Base-by-base conservation (phyloP, 2,113 vertebrate genomes). In the Larimichthys polyactis region DNA sequence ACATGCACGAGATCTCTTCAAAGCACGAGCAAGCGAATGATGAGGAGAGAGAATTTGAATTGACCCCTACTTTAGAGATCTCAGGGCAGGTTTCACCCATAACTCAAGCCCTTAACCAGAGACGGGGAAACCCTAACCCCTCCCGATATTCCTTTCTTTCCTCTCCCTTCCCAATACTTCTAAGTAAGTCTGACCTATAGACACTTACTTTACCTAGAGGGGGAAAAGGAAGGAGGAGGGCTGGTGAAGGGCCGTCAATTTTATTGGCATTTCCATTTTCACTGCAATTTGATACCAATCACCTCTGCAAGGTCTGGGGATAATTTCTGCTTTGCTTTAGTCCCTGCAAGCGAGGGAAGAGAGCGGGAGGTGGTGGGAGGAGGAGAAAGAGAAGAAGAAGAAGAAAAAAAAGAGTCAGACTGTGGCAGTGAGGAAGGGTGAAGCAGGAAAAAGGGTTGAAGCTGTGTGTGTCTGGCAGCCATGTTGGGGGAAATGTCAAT, bases 251-350 rank as follows among this genome's bases (percentile, higher is more conserved):
- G 94, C 84, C 83, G 93, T 95, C 95, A 95, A 95, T 96, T 96
- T 96, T 96, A 95, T 96, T 91, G 93, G 93, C 92, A 94, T 96
- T 97, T 96, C 95, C 95, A 97, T 96, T 96, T 96, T 93, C 92
- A 81, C 92, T 94, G 96, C 94, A 96, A 96, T 96, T 94, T 85
- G 95, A 97, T 95, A 95, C 93, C 82, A 90, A 95, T 96, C 95
- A 96, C 95, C 95, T 96, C 95, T n/a, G 81, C 87, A 81, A 90
- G 86, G 94, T 96, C 96, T 95, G 96, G 75, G 78, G 95, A 95
- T 96, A 95, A 94, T 94, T 91, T 90, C 86, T 83, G 81, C 79
- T 83, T 92, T 87, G 90, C 81, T 84, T 65, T 86, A 91, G 94
- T 92, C 95, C 93, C 86, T 4, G 58, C 49, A 16, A 78, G 81